phyloP scores from a whole-genome alignment of 2,888 invertebrate genomes.

The Tribolium freemani region DNA sequence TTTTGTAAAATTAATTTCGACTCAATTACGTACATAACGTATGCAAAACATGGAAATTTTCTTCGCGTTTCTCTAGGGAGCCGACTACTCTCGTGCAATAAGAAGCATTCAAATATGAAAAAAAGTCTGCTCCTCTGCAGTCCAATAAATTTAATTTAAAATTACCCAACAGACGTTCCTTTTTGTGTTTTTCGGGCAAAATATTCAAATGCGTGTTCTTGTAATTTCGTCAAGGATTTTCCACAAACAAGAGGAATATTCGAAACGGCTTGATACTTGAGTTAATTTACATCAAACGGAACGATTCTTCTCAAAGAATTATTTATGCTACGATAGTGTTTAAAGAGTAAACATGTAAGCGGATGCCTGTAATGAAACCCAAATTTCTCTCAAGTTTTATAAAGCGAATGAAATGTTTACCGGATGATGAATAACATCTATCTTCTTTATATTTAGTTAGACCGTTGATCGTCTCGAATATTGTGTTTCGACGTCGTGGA shows the following conservation, averaged over 20 bases:
- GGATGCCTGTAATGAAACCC: not conserved
- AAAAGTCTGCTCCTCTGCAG: slow-evolving; percentile 1
- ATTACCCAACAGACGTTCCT: slow-evolving; percentile 16
- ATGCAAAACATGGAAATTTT: not conserved
- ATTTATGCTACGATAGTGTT: not conserved
- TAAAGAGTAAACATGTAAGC: slow-evolving; percentile 10
- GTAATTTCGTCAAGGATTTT: slow-evolving; percentile 8
- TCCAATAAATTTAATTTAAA: slow-evolving; percentile 25
- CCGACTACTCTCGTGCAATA: not conserved
- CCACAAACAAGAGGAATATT: not conserved
- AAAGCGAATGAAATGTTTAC: slow-evolving; percentile 4
- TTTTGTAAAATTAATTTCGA: not conserved
- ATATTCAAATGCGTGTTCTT: slow-evolving; percentile 13
- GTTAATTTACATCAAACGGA: slow-evolving; percentile 8
- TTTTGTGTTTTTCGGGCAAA: not conserved
- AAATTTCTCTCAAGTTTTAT: not conserved
- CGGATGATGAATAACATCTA: not conserved
- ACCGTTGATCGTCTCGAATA: not conserved
- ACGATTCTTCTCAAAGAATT: not conserved
- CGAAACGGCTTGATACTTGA: slow-evolving; percentile 1
- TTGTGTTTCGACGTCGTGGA: not conserved
- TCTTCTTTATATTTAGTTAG: not conserved
- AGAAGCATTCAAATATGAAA: slow-evolving; percentile 11
- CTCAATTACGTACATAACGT: too few relatives aligned
- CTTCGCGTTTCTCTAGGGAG: not conserved